Base-by-base conservation (phyloP, 2,113 vertebrate species). In the Gobio gobio region DNA sequence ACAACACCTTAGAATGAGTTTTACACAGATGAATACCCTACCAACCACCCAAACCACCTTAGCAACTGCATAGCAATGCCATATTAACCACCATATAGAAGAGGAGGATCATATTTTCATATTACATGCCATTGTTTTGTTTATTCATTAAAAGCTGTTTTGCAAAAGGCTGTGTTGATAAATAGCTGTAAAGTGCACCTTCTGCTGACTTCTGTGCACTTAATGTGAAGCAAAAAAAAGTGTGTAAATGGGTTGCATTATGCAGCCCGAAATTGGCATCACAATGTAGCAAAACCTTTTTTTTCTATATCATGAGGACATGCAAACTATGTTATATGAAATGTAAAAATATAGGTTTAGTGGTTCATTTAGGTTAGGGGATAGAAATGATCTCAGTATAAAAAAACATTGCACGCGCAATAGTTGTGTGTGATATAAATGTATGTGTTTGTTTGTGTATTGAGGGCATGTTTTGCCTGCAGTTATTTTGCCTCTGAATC, bases 401-500 rank as follows among this genome's bases (percentile, higher is more conserved):
- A 10, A 40, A 20, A 16, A 1, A 40, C 40, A 6, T 40, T 40
- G 40, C 40, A 40, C 40, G 40, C 6, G 40, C 18, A 68, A 3
- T 66, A 6, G 18, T 16, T 68, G 64, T 68, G 24, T 29, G 58
- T 58, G 54, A 2, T 86, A 33, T 73, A 33, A 20, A 54, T 51
- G 4, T 51, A 18, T 54, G 1, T 18, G 14, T 54, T 56, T 40
- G 40, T 40, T 18, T 36, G 36, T 29, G 54, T 83, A 79, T 87
- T 36, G 40, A 82, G 70, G 83, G 59, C 86, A 82, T 12, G 58
- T 3, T 10, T 68, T 75, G 81, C 82, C 75, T 45, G 18, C 18
- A 72, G 70, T 68, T 68, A 64, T 85, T 70, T 78, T 82, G 83
- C 78, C 73, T 83, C 36, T 12, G 77, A 77, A 63, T 87, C 83